A percentile compares a stretch with the other conserved stretches of the same genome.
Conservation (phyloP, 1,140 invertebrate genomes). For the Platorchestia sp. region DNA sequence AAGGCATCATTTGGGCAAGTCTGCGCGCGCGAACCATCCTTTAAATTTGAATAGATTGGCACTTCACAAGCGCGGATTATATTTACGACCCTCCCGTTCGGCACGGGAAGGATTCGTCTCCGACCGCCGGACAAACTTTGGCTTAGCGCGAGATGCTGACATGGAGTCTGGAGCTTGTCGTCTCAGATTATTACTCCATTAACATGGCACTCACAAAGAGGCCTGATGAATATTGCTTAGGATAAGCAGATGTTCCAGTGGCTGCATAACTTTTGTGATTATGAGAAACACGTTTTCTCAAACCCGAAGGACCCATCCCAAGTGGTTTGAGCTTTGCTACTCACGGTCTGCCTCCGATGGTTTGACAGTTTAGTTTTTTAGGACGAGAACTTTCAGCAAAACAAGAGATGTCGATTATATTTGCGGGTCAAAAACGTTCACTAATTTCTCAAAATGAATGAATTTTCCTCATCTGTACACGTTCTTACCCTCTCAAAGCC, state of each 20-base stretch:
- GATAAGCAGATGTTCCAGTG: background rate
- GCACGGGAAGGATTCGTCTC: background rate
- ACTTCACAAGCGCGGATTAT: constrained; percentile 46
- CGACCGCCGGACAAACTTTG: background rate
- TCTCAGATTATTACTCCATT: constrained; percentile 13
- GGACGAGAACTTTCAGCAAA: background rate
- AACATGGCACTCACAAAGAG: background rate
- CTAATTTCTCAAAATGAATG: background rate
- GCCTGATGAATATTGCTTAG: background rate
- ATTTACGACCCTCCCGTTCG: background rate
- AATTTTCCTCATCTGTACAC: background rate
- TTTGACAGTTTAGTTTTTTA: background rate
- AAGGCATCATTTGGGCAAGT: constrained; percentile 47
- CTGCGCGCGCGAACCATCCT: constrained; percentile 48
- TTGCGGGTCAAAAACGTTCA: background rate
- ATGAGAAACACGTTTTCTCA: background rate
- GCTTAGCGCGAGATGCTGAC: background rate
- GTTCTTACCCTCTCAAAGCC: background rate
- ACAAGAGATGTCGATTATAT: background rate
- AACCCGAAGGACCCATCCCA: background rate
- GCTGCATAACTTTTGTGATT: background rate
- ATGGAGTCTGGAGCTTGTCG: constrained; percentile 18
- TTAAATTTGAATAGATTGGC: constrained; percentile 55
- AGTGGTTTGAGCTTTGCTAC: background rate
- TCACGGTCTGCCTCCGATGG: background rate